phyloP scores from a whole-genome alignment of 2,888 invertebrate genomes.

The Altica lythri region DNA sequence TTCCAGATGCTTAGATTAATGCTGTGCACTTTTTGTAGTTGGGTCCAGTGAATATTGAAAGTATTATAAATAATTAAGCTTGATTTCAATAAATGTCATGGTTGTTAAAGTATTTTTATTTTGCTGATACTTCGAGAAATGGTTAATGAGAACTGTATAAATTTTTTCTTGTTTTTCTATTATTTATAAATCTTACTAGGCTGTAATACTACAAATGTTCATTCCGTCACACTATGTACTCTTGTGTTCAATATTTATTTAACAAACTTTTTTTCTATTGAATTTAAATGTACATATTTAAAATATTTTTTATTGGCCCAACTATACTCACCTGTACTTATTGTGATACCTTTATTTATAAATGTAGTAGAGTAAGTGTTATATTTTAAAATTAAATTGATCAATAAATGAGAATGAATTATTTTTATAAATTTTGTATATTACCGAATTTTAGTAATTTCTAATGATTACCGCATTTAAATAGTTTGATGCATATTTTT shows the following conservation, averaged over 20 bases:
- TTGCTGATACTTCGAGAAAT: too few species aligned
- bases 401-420: slow-evolving; percentile 30
- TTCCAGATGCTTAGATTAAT: too few species aligned
- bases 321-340: slow-evolving; percentile 40
- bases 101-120: too few species aligned
- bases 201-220: not conserved
- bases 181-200: not conserved
- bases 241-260: too few species aligned
- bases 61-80: not conserved
- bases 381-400: slow-evolving; percentile 30
- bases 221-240: too few species aligned
- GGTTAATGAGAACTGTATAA: too few species aligned
- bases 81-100: too few species aligned
- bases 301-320: slow-evolving; percentile 17
- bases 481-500: slow-evolving; percentile 14
- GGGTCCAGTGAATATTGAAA: not conserved
- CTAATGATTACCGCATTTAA: slow-evolving; percentile 14
- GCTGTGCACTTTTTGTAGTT: not conserved
- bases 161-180: not conserved
- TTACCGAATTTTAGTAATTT: slow-evolving; percentile 16
- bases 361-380: slow-evolving; percentile 24
- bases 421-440: slow-evolving; percentile 38
- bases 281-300: not conserved
- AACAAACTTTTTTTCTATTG: too few species aligned
- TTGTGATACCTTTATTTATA: slow-evolving; percentile 39